Evolutionary conservation across 2,888 invertebrate species (phyloP).

Genomic region (Oxyteleia sp.): DNA sequence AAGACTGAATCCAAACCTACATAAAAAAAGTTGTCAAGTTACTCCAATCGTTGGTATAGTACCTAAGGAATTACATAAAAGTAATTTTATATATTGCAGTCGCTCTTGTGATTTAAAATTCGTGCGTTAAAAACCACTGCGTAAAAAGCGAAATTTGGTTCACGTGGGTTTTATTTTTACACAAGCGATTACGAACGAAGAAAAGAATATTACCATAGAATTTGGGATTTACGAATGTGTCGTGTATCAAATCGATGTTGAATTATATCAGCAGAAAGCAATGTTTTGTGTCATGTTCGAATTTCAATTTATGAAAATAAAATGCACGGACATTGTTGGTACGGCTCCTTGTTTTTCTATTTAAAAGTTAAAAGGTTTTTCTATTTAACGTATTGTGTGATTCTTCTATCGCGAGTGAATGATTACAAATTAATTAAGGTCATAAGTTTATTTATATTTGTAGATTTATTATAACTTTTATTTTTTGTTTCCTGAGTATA

Average conservation of each 20-base stretch:
- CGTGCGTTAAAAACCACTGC: conserved; percentile 14
- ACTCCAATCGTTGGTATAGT: background rate
- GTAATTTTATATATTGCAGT: conserved; percentile 6
- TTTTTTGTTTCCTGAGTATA: conserved; percentile 26
- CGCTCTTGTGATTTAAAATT: conserved; percentile 19
- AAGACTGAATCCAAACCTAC: conserved; percentile 8
- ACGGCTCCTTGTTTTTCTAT: conserved; percentile 1
- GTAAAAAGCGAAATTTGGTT: conserved; percentile 17
- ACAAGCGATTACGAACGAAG: conserved; percentile 1
- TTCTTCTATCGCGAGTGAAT: no score
- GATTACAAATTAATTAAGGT: background rate
- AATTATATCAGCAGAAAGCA: conserved; percentile 42
- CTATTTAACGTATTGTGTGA: no score
- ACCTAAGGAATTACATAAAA: background rate
- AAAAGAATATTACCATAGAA: conserved; percentile 11
- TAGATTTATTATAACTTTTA: no score
- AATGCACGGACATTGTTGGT: conserved; percentile 60
- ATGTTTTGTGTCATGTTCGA: conserved; percentile 54
- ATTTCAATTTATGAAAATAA: conserved; percentile 57
- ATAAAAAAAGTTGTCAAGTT: conserved; percentile 18
- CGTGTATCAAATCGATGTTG: conserved; percentile 52
- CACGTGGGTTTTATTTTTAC: conserved; percentile 28
- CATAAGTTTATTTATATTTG: no score
- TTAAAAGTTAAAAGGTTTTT: no score
- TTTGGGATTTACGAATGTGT: conserved; percentile 37